Percentiles rank a stretch among this genome's conserved stretches.
phyloP scores from a whole-genome alignment of 2,888 invertebrate species.

The Apamea anceps region DNA sequence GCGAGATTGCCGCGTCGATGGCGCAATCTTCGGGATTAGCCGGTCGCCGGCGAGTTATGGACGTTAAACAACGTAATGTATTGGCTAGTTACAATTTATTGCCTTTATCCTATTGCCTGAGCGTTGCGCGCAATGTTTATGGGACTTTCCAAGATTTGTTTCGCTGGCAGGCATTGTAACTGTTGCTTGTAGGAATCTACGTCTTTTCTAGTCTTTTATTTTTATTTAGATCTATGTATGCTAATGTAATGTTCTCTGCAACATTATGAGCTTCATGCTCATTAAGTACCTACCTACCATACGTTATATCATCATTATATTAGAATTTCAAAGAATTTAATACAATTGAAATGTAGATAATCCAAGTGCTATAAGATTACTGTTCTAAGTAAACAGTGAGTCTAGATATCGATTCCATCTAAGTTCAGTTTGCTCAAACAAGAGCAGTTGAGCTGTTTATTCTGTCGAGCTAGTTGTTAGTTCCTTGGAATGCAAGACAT shows the following conservation, averaged over 20 bases:
- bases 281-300: background rate
- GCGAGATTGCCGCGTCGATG: slow-evolving; percentile 60
- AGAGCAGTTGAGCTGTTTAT: slow-evolving; percentile 36
- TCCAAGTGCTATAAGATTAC: slow-evolving; percentile 38
- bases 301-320: background rate
- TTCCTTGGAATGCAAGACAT: slow-evolving; percentile 4
- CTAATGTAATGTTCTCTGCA: background rate
- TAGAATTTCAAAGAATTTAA: slow-evolving; percentile 8
- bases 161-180: slow-evolving; percentile 55
- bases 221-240: background rate
- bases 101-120: slow-evolving; percentile 62
- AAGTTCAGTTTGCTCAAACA: slow-evolving; percentile 38
- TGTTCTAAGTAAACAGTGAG: slow-evolving; percentile 21
- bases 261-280: background rate
- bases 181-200: slow-evolving; percentile 37
- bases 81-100: slow-evolving; percentile 65
- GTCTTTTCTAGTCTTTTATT: slow-evolving; percentile 11
- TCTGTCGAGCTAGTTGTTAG: slow-evolving; percentile 10
- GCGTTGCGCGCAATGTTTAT: slow-evolving; percentile 50
- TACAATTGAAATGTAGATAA: slow-evolving; percentile 20
- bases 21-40: slow-evolving; percentile 67
- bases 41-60: slow-evolving; percentile 62
- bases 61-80: slow-evolving; percentile 64
- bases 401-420: slow-evolving; percentile 43
- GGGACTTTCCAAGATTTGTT: slow-evolving; percentile 55